Evolutionary conservation across 2,888 invertebrate species (phyloP), one percentile per base, ranked within the genome.

Genomic region (Lutraria lutraria): DNA sequence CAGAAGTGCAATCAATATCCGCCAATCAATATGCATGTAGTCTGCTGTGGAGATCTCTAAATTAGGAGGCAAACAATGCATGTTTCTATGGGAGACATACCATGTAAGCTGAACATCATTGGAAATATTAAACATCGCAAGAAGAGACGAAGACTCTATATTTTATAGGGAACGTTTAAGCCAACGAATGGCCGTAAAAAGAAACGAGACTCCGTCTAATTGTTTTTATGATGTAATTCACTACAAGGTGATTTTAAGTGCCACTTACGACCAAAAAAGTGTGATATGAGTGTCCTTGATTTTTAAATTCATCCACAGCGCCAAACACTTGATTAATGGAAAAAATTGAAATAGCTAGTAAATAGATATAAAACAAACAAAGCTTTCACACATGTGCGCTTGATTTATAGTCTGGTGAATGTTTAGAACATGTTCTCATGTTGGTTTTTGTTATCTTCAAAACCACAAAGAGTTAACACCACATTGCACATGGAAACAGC

Each of bases 21-120:
- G 25, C 25, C 76, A 76, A 76, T 76, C 76, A 76, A 76, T 76
- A 76, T 76, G 76, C 76, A 76, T 76, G 76, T 76, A 29, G 76
- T 76, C 76, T 76, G 76, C 76, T 76, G 21, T 2, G 56, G 16
- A 76, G 34, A 31, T 76, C 31, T 31, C 76, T 76, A 76, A 34
- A 76, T 76, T 34, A 34, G 76, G 76, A 76, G 76, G 76, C 34
- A 76, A 34, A 76, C 31, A 76, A 31, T 15, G 31, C 31, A 76
- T 76, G 76, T 76, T 76, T 15, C 76, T 31, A 76, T 34, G 76
- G 76, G 31, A 31, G 15, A 76, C 19, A 76, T 72, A 60, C 25
- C 1, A 19, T 15, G 56, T 56, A 56, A 56, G 56, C 3, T 56
- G 56, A 16, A 56, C 6, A 16, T 56, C 56, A 56, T 56, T 56